Conservation (phyloP, 2,888 invertebrate species). For the Cantharis lateralis region DNA sequence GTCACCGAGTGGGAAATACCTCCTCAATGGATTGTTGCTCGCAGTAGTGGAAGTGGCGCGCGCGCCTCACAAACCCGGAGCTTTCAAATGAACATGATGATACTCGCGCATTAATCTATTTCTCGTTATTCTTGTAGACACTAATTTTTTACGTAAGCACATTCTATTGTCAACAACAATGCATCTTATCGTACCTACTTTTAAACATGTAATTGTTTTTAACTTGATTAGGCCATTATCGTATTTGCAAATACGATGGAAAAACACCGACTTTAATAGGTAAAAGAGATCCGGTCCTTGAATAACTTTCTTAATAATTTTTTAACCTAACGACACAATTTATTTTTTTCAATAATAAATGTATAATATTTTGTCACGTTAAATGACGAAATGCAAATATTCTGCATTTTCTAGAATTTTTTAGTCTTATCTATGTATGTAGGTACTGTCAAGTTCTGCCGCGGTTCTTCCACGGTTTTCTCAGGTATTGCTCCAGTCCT, state of each 20-base stretch:
- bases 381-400: too few species aligned
- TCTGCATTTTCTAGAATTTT: too few species aligned
- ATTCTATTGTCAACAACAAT: conserved; percentile 14
- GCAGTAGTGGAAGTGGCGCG: conserved; percentile 31
- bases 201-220: conserved; percentile 35
- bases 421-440: too few species aligned
- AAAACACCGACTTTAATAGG: not conserved
- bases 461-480: too few species aligned
- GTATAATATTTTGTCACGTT: too few species aligned
- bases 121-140: not conserved
- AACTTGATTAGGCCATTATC: conserved; percentile 19
- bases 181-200: conserved; percentile 15
- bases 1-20: conserved; percentile 28
- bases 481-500: too few species aligned
- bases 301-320: too few species aligned
- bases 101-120: conserved; percentile 26
- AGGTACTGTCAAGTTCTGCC: too few species aligned
- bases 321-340: too few species aligned
- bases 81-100: conserved; percentile 22
- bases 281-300: too few species aligned
- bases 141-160: conserved; percentile 10
- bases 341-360: too few species aligned
- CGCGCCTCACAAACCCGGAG: conserved; percentile 23
- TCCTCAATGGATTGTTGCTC: conserved; percentile 30
- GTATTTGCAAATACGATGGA: not conserved